A percentile compares a stretch with the other conserved stretches of the same genome.
Conservation (phyloP, 2,113 vertebrate species). For the Anolis sagrei region DNA sequence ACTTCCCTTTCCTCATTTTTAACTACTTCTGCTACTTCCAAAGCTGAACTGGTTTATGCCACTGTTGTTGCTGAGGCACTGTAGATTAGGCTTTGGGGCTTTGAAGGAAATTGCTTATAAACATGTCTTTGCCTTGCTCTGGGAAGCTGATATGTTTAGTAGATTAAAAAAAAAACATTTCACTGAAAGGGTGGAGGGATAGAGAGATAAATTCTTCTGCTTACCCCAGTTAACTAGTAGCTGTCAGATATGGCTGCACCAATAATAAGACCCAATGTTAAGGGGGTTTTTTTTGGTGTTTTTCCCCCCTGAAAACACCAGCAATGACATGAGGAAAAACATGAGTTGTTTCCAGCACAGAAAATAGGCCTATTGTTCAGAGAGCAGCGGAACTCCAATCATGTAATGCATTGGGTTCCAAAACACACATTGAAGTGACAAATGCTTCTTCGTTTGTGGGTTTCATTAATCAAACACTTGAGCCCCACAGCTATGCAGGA, state of each 20-base stretch:
- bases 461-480: background rate
- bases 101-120: background rate
- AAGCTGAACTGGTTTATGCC: background rate
- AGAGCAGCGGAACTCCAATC: background rate
- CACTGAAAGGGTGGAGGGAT: background rate
- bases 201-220: background rate
- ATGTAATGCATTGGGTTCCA: background rate
- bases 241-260: conserved; percentile 1
- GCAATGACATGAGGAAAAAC: conserved; percentile 3
- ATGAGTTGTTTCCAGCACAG: background rate
- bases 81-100: background rate
- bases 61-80: background rate
- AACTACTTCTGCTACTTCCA: background rate
- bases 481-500: background rate
- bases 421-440: background rate
- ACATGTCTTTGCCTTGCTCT: background rate
- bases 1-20: background rate
- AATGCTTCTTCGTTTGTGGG: background rate
- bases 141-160: background rate
- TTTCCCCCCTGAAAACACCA: background rate
- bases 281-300: background rate
- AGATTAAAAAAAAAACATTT: background rate
- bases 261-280: background rate
- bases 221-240: background rate
- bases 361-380: conserved; percentile 24